phyloP scores from a whole-genome alignment of 2,888 invertebrate species.

The Tipula helvola region DNA sequence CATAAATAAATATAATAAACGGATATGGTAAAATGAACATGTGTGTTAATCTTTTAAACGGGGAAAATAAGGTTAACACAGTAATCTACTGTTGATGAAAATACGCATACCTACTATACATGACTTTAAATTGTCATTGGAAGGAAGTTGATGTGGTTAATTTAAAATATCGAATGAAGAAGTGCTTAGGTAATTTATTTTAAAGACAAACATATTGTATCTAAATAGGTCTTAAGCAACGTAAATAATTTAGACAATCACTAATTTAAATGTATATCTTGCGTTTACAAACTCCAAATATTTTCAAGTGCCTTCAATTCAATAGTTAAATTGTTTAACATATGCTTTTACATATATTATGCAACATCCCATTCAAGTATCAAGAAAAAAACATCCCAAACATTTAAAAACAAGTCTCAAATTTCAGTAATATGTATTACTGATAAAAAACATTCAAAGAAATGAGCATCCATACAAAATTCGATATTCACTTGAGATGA shows the following conservation, averaged over 20 bases:
- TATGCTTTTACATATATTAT: background rate
- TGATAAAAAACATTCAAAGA: background rate
- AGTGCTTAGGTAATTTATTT: background rate
- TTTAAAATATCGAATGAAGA: background rate
- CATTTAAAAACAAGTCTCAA: background rate
- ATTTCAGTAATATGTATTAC: background rate
- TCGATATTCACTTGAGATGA: background rate
- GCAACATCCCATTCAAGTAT: background rate
- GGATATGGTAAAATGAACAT: background rate
- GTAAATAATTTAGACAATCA: no score
- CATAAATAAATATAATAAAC: background rate
- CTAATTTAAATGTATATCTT: background rate
- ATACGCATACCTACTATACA: background rate
- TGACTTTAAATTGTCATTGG: background rate
- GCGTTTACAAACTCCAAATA: background rate
- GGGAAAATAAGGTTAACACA: background rate
- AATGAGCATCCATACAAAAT: background rate
- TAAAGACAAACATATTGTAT: background rate
- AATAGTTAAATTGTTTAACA: background rate
- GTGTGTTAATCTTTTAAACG: background rate
- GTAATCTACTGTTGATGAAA: background rate
- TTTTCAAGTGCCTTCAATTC: background rate
- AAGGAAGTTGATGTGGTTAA: background rate
- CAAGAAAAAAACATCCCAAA: background rate
- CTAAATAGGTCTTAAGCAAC: background rate